Conservation (phyloP, 2,888 invertebrate genomes). For the Eristalis pertinax region DNA sequence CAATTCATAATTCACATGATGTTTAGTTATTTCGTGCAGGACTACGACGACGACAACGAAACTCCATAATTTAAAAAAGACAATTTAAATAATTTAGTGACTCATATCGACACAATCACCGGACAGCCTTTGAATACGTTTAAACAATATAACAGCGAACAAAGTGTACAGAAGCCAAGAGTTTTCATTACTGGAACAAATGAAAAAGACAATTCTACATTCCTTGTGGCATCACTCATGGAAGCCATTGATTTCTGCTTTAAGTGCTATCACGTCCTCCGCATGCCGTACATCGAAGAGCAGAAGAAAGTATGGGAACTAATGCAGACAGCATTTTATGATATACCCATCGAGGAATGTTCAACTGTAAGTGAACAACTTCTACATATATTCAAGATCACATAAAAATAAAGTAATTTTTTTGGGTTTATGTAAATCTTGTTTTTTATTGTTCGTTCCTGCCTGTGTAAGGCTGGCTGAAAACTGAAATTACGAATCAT, state of each 20-base stretch:
- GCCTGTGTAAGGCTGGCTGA: too few relatives aligned
- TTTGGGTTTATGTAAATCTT: not conserved
- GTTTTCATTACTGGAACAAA: constrained; percentile 15
- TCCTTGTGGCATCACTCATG: not conserved
- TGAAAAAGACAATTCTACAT: not conserved
- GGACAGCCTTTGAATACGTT: not conserved
- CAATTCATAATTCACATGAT: constrained; percentile 25
- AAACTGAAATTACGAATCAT: too few relatives aligned
- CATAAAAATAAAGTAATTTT: constrained; percentile 1
- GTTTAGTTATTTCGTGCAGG: constrained; percentile 28
- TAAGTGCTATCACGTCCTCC: constrained; percentile 19
- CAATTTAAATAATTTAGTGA: constrained; percentile 20
- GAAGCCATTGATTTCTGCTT: constrained; percentile 51
- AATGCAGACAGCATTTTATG: constrained; percentile 15
- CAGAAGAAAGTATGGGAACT: not conserved
- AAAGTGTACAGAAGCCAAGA: not conserved
- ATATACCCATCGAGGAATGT: not conserved
- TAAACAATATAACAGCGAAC: not conserved
- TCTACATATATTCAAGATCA: constrained; percentile 21
- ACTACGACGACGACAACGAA: constrained; percentile 15
- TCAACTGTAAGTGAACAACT: not conserved
- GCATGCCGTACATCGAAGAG: not conserved
- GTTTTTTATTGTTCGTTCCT: not conserved
- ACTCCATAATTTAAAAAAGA: constrained; percentile 10
- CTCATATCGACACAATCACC: constrained; percentile 13